phyloP scores from a whole-genome alignment of 2,888 invertebrate species.

The Ormyrus thymus region DNA sequence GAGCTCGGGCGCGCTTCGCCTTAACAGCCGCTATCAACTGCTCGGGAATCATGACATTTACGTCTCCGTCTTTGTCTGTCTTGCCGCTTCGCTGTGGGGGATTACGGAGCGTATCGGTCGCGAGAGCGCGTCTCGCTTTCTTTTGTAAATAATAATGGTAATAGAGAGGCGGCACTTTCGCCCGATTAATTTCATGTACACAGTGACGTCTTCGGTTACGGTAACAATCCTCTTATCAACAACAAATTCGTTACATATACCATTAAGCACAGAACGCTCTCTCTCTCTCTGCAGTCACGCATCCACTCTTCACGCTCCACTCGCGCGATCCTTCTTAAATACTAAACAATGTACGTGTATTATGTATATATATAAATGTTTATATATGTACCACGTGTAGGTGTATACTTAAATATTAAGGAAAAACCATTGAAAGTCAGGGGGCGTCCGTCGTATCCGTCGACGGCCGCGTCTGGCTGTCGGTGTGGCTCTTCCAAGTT shows the following conservation, averaged over 20 bases:
- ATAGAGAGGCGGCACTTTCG: neutral
- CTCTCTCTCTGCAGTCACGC: slow-evolving; percentile 3
- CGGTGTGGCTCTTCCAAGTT: no score
- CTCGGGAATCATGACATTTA: slow-evolving; percentile 41
- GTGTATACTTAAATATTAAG: slow-evolving; percentile 37
- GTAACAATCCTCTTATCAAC: slow-evolving; percentile 52
- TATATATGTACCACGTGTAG: neutral
- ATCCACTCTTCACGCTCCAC: neutral
- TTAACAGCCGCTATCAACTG: slow-evolving; percentile 40
- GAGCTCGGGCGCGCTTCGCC: slow-evolving; percentile 27
- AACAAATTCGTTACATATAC: slow-evolving; percentile 58
- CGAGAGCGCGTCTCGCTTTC: neutral
- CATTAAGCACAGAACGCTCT: slow-evolving; percentile 44
- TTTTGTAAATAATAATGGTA: slow-evolving; percentile 18
- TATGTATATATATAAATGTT: neutral
- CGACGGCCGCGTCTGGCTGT: neutral
- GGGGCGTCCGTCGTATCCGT: neutral
- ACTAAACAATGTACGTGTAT: slow-evolving; percentile 28
- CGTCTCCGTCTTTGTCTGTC: slow-evolving; percentile 33
- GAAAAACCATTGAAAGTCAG: slow-evolving; percentile 57
- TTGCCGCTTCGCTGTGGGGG: neutral
- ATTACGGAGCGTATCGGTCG: no score
- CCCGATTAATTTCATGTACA: slow-evolving; percentile 15
- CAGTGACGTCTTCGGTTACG: slow-evolving; percentile 13
- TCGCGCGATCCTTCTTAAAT: slow-evolving; percentile 8